A percentile compares a stretch with the other conserved stretches of the same genome.
Conservation (phyloP, 2,888 invertebrate genomes). For the Rapana venosa region DNA sequence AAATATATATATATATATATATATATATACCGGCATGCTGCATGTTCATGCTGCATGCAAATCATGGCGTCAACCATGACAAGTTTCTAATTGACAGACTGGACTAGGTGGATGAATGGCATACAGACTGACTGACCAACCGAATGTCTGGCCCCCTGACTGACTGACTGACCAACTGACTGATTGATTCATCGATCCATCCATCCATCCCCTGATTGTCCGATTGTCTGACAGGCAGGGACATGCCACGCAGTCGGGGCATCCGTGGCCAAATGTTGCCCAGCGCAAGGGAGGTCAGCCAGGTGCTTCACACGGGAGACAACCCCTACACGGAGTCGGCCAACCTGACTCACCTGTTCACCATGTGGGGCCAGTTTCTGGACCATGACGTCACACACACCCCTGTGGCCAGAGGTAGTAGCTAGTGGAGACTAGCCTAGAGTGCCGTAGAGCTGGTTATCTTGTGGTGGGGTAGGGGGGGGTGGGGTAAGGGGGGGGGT, state of each 20-base stretch:
- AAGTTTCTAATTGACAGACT: no score
- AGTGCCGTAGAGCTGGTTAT: not conserved
- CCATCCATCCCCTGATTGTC: not conserved
- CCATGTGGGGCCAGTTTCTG: slow-evolving; percentile 45
- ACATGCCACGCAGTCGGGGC: slow-evolving; percentile 2
- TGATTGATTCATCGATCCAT: not conserved
- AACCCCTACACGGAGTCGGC: not conserved
- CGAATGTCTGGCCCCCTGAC: not conserved
- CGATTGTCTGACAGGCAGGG: not conserved
- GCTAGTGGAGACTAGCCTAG: no score
- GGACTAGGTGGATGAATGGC: no score
- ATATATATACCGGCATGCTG: no score
- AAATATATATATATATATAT: no score
- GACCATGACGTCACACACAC: slow-evolving; percentile 43
- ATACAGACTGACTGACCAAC: no score
- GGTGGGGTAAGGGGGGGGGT: no score
- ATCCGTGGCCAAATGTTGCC: slow-evolving; percentile 27
- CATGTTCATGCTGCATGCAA: no score
- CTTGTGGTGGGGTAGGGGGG: not conserved
- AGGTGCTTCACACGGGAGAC: slow-evolving; percentile 35
- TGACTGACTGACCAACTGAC: not conserved
- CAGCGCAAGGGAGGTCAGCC: slow-evolving; percentile 39
- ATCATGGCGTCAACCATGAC: no score
- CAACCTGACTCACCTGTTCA: slow-evolving; percentile 38
- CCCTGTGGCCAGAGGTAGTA: slow-evolving; percentile 34